Percentiles rank a stretch among this genome's conserved stretches.
Evolutionary conservation across 2,888 invertebrate genomes (phyloP).

Genomic region (Hoplodrina blanda): DNA sequence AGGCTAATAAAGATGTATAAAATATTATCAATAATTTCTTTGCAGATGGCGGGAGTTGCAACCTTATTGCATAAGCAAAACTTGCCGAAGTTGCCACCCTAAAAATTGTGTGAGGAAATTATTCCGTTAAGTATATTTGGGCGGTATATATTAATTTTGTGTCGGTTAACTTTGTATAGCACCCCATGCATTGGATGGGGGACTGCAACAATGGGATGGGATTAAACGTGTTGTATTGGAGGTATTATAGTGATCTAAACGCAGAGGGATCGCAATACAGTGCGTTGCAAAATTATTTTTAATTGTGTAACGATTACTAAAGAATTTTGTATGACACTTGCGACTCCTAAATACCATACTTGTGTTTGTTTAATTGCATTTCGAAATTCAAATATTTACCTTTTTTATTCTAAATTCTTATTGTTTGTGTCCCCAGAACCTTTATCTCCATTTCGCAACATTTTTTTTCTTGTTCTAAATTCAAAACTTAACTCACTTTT

Average conservation of each 20-base stretch:
- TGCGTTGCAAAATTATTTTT: slow-evolving; percentile 52
- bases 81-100: slow-evolving; percentile 63
- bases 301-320: slow-evolving; percentile 15
- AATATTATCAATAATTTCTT: slow-evolving; percentile 77
- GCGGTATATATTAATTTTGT: slow-evolving; percentile 87
- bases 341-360: background rate
- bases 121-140: slow-evolving; percentile 84
- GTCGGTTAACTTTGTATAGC: slow-evolving; percentile 78
- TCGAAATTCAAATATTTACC: background rate
- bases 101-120: slow-evolving; percentile 74
- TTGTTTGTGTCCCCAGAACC: background rate
- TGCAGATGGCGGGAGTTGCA: slow-evolving; percentile 67
- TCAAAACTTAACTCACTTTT: too few species aligned
- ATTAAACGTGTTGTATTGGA: slow-evolving; percentile 87
- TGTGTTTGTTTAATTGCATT: background rate
- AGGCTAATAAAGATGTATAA: slow-evolving; percentile 74
- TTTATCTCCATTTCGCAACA: too few species aligned
- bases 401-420: background rate
- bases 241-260: slow-evolving; percentile 83
- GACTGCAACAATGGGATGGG: slow-evolving; percentile 84
- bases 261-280: slow-evolving; percentile 63
- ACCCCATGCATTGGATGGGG: slow-evolving; percentile 73
- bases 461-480: too few species aligned
- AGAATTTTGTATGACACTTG: slow-evolving; percentile 3
- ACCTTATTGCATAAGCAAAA: slow-evolving; percentile 69